Evolutionary conservation across 1,140 invertebrate genomes (phyloP).

Genomic region (Amphibalanus amphitrite): DNA sequence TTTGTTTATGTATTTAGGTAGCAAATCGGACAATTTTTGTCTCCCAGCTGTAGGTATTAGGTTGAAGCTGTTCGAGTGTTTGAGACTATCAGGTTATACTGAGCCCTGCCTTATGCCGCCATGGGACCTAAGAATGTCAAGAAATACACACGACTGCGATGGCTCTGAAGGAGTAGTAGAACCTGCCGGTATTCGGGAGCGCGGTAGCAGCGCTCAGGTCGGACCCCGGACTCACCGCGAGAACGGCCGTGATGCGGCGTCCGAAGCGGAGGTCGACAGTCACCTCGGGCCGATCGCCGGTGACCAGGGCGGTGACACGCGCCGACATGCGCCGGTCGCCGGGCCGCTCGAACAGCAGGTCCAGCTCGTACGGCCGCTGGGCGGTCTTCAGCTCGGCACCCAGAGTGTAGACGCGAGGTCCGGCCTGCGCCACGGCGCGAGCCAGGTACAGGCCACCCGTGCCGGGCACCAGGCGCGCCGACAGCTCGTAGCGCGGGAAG

Average conservation of each 20-base stretch:
- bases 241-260: background rate
- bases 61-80: too few species aligned
- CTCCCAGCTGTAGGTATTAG: too few species aligned
- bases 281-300: background rate
- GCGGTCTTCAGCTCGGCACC: background rate
- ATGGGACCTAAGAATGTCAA: too few species aligned
- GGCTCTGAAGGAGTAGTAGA: too few species aligned
- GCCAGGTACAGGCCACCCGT: background rate
- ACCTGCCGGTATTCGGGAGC: too few species aligned
- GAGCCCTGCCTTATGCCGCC: too few species aligned
- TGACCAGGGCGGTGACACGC: background rate
- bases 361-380: background rate
- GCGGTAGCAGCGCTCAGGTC: too few species aligned
- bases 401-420: conserved; percentile 19
- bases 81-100: too few species aligned
- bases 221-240: background rate
- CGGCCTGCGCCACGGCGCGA: conserved; percentile 6
- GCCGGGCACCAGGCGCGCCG: background rate
- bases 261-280: background rate
- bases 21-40: too few species aligned
- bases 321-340: background rate
- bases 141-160: too few species aligned
- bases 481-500: background rate
- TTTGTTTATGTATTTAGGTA: too few species aligned
- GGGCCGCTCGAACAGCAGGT: background rate